These are phyloP conservation scores for Zaprionus davidi DNA, from an alignment of 1,140 invertebrate species.

Conservation along the genomic window DNA sequence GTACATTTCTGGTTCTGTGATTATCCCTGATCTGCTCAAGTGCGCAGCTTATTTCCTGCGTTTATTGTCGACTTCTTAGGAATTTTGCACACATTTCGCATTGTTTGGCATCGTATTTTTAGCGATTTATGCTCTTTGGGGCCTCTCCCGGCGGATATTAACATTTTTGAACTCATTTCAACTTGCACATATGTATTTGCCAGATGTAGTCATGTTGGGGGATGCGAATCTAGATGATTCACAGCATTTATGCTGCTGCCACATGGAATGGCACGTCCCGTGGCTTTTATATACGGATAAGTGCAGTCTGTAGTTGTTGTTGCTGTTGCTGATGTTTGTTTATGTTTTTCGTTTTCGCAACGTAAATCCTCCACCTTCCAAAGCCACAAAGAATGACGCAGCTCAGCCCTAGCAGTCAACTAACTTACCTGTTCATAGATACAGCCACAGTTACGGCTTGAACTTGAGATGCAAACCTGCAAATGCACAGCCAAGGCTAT, in stretches of 20 bases:
- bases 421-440: not conserved
- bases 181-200: not conserved
- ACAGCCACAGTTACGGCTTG: not conserved
- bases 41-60: not conserved
- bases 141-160: not conserved
- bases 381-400: not conserved
- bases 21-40: not conserved
- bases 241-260: not conserved
- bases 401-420: not conserved
- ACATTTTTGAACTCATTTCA: slow-evolving; percentile 4
- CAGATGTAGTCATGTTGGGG: not conserved
- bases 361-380: not conserved
- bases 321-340: not conserved
- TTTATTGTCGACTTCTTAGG: not conserved
- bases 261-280: slow-evolving; percentile 1
- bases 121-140: too few species aligned
- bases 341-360: not conserved
- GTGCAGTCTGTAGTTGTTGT: not conserved
- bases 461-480: not conserved
- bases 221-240: not conserved
- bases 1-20: not conserved
- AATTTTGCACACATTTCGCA: not conserved
- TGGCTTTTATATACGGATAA: not conserved
- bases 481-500: not conserved
- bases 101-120: slow-evolving; percentile 3